Percentiles rank a stretch among this genome's conserved stretches.
phyloP scores from a whole-genome alignment of 2,113 vertebrate genomes.

The Spizaetus ornatus region DNA sequence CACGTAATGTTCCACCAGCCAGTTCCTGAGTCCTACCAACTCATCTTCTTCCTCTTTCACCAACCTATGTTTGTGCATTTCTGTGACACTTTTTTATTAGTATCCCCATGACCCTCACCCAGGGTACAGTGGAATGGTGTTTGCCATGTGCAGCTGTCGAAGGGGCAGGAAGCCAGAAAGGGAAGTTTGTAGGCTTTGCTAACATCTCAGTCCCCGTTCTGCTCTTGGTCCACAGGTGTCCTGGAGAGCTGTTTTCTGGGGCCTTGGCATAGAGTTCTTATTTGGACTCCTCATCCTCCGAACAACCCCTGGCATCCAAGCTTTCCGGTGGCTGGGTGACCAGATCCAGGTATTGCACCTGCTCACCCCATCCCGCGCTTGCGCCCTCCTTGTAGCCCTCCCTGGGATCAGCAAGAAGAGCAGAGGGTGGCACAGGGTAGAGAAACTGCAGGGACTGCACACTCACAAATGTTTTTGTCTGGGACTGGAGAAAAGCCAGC shows the following conservation, averaged over 20 bases:
- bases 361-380: not conserved
- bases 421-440: not conserved
- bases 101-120: not conserved
- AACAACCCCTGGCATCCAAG: constrained; percentile 80
- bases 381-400: not conserved
- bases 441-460: not conserved
- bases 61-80: not conserved
- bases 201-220: not conserved
- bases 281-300: constrained; percentile 89
- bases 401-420: not conserved
- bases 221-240: constrained; percentile 74
- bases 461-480: not conserved
- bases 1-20: not conserved
- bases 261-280: constrained; percentile 86
- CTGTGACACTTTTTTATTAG: not conserved
- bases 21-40: not conserved
- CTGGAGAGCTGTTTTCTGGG: constrained; percentile 88
- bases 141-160: not conserved
- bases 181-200: not conserved
- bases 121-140: not conserved
- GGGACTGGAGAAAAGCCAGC: not conserved
- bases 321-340: constrained; percentile 88
- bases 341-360: constrained; percentile 85
- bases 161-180: not conserved
- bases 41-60: not conserved